Conservation (phyloP, 2,888 invertebrate species). For the Melipona bicolor region DNA sequence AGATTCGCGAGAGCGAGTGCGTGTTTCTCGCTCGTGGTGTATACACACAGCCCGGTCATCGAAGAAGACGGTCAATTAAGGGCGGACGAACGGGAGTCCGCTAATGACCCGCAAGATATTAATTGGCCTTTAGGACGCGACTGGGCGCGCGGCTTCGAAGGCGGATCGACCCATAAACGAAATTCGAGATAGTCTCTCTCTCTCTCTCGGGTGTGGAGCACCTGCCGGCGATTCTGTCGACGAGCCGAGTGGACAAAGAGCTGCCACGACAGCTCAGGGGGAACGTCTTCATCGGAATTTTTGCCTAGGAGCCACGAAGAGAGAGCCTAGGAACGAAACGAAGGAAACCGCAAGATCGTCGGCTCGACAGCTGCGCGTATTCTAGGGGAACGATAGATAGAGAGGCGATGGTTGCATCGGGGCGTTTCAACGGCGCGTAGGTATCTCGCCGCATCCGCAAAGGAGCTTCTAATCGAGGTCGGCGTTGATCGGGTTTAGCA, state of each 20-base stretch:
- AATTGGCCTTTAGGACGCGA: constrained; percentile 68
- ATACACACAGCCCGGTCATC: constrained; percentile 23
- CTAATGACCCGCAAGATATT: constrained; percentile 76
- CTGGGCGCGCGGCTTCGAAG: constrained; percentile 50
- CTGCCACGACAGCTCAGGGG: constrained; percentile 21
- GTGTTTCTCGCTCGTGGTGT: constrained; percentile 16
- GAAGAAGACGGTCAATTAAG: constrained; percentile 71
- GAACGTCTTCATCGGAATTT: constrained; percentile 46
- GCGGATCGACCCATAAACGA: constrained; percentile 62
- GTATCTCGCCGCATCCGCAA: constrained; percentile 47
- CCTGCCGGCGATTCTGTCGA: constrained; percentile 54
- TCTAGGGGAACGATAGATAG: background rate
- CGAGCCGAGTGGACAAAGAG: constrained; percentile 47
- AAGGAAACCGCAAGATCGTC: background rate
- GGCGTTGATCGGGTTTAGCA: constrained; percentile 40
- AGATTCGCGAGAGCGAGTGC: constrained; percentile 54
- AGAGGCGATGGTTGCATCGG: constrained; percentile 26
- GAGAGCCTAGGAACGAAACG: background rate
- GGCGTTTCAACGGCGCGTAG: constrained; percentile 44
- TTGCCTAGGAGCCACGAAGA: background rate
- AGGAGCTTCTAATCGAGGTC: constrained; percentile 52
- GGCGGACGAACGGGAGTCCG: constrained; percentile 68
- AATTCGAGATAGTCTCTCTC: constrained; percentile 61
- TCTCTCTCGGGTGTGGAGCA: constrained; percentile 49
- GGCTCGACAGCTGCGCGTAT: background rate